Evolutionary conservation across 2,888 invertebrate genomes (phyloP).

Genomic region (Falcaria lacertinaria): DNA sequence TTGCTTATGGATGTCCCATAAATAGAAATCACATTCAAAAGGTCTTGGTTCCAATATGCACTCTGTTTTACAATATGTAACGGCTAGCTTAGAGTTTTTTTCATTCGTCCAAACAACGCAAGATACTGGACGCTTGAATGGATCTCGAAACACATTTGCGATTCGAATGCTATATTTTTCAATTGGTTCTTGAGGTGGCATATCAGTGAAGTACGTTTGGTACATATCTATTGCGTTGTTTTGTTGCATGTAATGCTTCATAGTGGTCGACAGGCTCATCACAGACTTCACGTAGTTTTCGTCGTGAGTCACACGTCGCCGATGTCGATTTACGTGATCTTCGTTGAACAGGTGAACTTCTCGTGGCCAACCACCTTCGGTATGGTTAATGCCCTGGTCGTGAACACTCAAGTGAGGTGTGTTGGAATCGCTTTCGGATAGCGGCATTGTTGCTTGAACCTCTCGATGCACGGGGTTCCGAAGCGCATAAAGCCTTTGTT

Average conservation of each 20-base stretch:
- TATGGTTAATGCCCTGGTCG: conserved; percentile 84
- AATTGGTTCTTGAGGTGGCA: conserved; percentile 68
- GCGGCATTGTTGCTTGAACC: conserved; percentile 66
- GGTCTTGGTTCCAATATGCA: conserved; percentile 21
- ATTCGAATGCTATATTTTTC: conserved; percentile 80
- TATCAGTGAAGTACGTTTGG: conserved; percentile 84
- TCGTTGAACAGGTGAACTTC: conserved; percentile 83
- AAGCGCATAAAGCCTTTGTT: conserved; percentile 65
- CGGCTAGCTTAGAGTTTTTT: conserved; percentile 80
- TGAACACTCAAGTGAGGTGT: conserved; percentile 80
- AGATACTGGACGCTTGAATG: conserved; percentile 68
- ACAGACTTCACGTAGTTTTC: conserved; percentile 85
- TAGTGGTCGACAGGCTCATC: conserved; percentile 71
- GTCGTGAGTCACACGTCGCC: conserved; percentile 89
- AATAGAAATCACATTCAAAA: conserved; percentile 74
- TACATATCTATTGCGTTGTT: conserved; percentile 91
- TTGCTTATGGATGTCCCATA: conserved; percentile 82
- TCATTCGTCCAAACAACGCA: conserved; percentile 87
- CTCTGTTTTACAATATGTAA: conserved; percentile 77
- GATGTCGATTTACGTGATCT: conserved; percentile 85
- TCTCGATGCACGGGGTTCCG: conserved; percentile 73
- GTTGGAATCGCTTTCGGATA: conserved; percentile 78
- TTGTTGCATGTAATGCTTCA: conserved; percentile 85
- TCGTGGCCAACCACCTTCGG: conserved; percentile 92
- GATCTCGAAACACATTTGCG: conserved; percentile 84